These are phyloP conservation scores for Heterochromis multidens DNA, from an alignment of 2,113 vertebrate genomes.

Conservation along the genomic window DNA sequence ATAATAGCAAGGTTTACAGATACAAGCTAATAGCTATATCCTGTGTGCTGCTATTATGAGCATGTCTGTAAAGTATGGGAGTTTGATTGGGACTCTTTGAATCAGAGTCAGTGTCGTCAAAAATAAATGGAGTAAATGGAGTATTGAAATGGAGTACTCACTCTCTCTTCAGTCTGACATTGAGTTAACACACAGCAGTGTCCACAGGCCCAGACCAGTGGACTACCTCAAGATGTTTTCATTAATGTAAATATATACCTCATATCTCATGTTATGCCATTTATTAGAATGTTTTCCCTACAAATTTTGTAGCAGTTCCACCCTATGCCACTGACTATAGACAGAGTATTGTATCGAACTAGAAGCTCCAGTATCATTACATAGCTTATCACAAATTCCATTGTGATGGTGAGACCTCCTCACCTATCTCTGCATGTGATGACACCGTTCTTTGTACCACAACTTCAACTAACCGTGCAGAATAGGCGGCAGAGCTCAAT, in stretches of 20 bases:
- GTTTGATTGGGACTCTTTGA: not conserved
- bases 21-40: not conserved
- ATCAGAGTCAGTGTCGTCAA: not conserved
- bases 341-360: not conserved
- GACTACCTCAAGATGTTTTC: too few relatives aligned
- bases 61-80: not conserved
- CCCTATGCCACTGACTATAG: not conserved
- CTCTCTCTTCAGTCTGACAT: not conserved
- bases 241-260: not conserved
- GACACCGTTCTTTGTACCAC: not conserved
- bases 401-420: not conserved
- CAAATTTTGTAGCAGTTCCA: not conserved
- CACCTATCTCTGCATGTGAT: not conserved
- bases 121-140: not conserved
- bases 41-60: not conserved
- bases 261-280: not conserved
- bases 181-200: not conserved
- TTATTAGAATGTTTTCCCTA: not conserved
- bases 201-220: not conserved
- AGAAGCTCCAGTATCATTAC: not conserved
- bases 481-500: constrained; percentile 13
- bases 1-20: not conserved
- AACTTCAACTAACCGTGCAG: not conserved
- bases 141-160: not conserved
- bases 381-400: not conserved